Conservation (phyloP, 1,140 invertebrate genomes). For the Drosophila kohkoa region DNA sequence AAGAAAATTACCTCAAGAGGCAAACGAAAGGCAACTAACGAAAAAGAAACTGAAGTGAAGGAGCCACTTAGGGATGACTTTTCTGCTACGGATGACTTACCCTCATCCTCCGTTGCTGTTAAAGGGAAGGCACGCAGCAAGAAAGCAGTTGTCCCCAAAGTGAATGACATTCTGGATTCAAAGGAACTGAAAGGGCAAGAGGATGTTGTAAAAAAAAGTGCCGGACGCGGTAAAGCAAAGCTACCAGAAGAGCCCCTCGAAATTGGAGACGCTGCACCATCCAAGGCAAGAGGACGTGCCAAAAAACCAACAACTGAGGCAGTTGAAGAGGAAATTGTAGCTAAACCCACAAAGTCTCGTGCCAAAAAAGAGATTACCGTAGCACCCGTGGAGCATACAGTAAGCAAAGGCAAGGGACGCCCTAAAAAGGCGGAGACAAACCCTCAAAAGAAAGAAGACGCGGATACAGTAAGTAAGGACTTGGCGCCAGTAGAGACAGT, state of each 20-base stretch:
- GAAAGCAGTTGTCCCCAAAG: slow-evolving; percentile 27
- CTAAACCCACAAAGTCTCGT: slow-evolving; percentile 23
- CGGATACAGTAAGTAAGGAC: slow-evolving; percentile 17
- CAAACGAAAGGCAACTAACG: slow-evolving; percentile 12
- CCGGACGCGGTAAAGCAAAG: slow-evolving; percentile 16
- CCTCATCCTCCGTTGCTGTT: neutral
- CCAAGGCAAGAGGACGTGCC: slow-evolving; percentile 51
- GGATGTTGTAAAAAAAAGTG: neutral
- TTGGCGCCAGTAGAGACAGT: slow-evolving; percentile 5
- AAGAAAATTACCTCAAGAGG: slow-evolving; percentile 9
- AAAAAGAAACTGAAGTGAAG: neutral
- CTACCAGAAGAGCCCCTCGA: slow-evolving; percentile 1
- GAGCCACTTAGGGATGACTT: slow-evolving; percentile 9
- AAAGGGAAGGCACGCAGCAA: slow-evolving; percentile 39
- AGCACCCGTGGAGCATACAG: slow-evolving; percentile 10
- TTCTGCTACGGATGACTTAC: slow-evolving; percentile 12
- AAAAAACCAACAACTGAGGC: slow-evolving; percentile 52
- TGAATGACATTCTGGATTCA: neutral
- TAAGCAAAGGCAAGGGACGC: slow-evolving; percentile 10
- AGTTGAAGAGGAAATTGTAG: slow-evolving; percentile 20
- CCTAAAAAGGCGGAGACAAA: slow-evolving; percentile 28
- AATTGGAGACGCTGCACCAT: slow-evolving; percentile 24
- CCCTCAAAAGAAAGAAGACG: slow-evolving; percentile 2
- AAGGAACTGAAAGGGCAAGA: neutral
- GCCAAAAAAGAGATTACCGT: slow-evolving; percentile 45